Percentiles rank a stretch among this genome's conserved stretches.
Evolutionary conservation across 2,797 vertebrate genomes (phyloP).

Genomic region (Syncerus caffer): DNA sequence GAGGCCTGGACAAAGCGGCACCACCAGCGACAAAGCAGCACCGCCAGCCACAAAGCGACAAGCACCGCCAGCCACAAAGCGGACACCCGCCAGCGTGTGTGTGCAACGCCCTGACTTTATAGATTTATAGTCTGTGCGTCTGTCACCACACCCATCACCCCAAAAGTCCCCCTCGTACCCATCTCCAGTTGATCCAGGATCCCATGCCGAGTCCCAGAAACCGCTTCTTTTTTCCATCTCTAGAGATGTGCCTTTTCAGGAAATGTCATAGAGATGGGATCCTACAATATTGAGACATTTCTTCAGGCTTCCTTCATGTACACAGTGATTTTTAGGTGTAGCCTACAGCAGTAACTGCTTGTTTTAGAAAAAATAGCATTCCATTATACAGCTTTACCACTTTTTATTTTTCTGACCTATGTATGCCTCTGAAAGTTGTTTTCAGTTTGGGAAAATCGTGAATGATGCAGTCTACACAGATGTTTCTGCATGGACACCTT

Average conservation of each 20-base stretch:
- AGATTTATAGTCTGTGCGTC: rapidly evolving
- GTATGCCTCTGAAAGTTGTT: neutral
- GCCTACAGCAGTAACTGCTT: neutral
- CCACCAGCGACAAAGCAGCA: rapidly evolving
- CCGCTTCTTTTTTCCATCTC: neutral
- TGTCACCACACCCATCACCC: neutral
- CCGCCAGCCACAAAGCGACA: neutral
- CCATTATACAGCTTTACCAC: neutral
- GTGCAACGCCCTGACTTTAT: neutral
- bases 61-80: neutral
- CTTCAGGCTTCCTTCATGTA: neutral
- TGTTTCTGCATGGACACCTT: neutral
- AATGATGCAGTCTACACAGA: neutral
- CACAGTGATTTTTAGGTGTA: neutral
- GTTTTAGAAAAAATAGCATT: neutral
- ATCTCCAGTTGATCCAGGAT: neutral
- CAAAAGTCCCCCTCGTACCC: neutral
- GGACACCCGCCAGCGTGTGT: rapidly evolving
- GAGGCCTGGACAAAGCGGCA: neutral
- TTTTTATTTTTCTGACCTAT: neutral
- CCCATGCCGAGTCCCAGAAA: neutral
- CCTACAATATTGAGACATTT: neutral
- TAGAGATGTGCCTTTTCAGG: neutral
- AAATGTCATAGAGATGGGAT: neutral
- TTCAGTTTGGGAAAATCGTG: rapidly evolving